Conservation (phyloP, 2,888 invertebrate genomes). For the Himalopsyche japonica region DNA sequence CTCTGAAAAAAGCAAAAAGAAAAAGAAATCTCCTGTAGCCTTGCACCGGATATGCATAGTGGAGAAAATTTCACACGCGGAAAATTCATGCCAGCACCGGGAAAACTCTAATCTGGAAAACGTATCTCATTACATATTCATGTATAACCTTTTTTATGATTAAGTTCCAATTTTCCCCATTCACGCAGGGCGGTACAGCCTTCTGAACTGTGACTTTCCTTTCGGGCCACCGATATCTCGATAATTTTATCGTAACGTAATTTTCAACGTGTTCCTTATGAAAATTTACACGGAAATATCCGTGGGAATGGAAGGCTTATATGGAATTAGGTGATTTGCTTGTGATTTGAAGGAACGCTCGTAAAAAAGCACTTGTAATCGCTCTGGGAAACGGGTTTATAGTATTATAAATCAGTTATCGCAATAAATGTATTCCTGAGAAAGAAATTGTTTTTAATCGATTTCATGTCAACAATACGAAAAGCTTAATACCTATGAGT, state of each 20-base stretch:
- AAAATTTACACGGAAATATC: not conserved
- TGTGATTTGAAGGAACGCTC: not conserved
- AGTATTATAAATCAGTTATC: not conserved
- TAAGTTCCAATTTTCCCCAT: slow-evolving; percentile 15
- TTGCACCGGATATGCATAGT: not conserved
- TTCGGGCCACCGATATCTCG: slow-evolving; percentile 10
- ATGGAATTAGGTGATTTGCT: not conserved
- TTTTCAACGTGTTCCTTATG: not conserved
- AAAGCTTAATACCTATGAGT: too few species aligned
- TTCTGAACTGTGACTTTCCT: not conserved
- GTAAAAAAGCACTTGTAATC: not conserved
- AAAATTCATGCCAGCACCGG: not conserved
- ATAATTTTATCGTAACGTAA: slow-evolving; percentile 15
- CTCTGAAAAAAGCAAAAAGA: not conserved
- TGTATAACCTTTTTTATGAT: slow-evolving; percentile 26
- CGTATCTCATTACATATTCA: slow-evolving; percentile 15
- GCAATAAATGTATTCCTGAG: not conserved
- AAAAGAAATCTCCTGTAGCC: not conserved
- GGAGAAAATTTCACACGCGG: not conserved
- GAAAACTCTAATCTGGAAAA: slow-evolving; percentile 14
- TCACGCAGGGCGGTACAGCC: not conserved
- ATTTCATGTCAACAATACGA: not conserved
- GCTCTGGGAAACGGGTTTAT: not conserved
- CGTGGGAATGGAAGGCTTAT: not conserved
- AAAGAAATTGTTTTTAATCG: not conserved